Evolutionary conservation across 2,888 invertebrate species (phyloP), one percentile per base, ranked within the genome.

Genomic region (Stenurella melanura): DNA sequence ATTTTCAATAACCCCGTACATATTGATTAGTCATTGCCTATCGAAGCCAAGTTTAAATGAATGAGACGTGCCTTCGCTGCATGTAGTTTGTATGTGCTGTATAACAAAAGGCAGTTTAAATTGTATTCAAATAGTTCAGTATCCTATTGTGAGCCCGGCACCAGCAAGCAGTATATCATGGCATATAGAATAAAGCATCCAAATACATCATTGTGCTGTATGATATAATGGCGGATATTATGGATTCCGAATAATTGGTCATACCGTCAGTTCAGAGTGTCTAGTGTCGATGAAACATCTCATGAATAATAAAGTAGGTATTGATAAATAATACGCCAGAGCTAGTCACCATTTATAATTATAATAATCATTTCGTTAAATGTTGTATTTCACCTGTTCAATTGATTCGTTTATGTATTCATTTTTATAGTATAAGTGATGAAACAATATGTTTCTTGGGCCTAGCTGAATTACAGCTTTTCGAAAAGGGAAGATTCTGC

Each of bases 111-210:
- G 34, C 34, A 17, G 38, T 63, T 63, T 38, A 63, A 63, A 63
- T 63, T 63, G 38, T n/a, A 38, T 63, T 63, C 63, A 34, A 38
- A 63, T 21, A 63, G 38, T 34, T 21, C 60, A 63, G 38, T 38
- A 63, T 63, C 63, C 63, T 63, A 63, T 34, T 63, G 63, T 63
- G 34, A 63, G 21, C 4, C 42, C 42, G 15, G 42, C 42, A 42
- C 18, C 9, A 38, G 34, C 63, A 38, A 38, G 34, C 63, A 38
- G 18, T 63, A 63, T 11, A 63, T 63, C 38, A 63, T 38, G 11
- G 18, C 21, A 18, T 38, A n/a, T 19, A 11, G 21, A 58, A 19
- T 12, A 17, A 19, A 19, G 19, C 58, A 15, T 15, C 42, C 42
- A 42, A 15, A 30, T 63, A 18, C 63, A 34, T 34, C 34, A 34